Percentiles rank a stretch among this genome's conserved stretches.
These are phyloP conservation scores for Rhea americana DNA, from an alignment of 2,113 vertebrate species.

Conservation along the genomic window DNA sequence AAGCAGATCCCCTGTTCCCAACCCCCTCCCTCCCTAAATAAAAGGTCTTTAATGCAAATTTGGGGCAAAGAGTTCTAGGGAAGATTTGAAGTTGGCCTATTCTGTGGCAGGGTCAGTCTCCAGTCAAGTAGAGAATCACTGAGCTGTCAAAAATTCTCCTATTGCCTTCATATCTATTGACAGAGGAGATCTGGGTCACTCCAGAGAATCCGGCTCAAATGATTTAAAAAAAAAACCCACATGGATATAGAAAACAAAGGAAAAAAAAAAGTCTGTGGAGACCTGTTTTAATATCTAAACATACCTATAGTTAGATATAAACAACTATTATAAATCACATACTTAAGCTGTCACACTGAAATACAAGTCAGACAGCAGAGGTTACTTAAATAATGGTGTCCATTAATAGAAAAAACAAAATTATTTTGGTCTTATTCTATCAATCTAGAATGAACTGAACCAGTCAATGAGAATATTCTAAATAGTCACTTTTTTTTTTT, in stretches of 20 bases:
- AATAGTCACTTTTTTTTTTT: not conserved
- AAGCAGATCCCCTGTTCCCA: not conserved
- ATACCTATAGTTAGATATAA: not conserved
- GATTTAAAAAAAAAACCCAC: not conserved
- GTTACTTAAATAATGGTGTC: not conserved
- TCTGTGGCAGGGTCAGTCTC: not conserved
- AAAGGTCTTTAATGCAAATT: not conserved
- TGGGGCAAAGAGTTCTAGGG: not conserved
- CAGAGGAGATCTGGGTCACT: not conserved
- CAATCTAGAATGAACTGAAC: not conserved
- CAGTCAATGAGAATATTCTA: not conserved
- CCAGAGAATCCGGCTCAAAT: not conserved
- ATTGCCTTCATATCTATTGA: not conserved
- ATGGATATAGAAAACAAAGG: not conserved
- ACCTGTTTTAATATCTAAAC: not conserved
- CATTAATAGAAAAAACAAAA: not conserved
- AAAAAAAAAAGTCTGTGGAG: not conserved
- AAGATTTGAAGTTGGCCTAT: not conserved
- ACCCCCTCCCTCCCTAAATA: accelerated
- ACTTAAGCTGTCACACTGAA: not conserved
- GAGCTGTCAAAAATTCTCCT: not conserved
- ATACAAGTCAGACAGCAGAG: not conserved
- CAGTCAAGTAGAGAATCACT: not conserved
- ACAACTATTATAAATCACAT: not conserved
- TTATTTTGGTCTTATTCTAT: not conserved